Conservation (phyloP, 2,797 vertebrate genomes). For the Phalloptychus januarius region DNA sequence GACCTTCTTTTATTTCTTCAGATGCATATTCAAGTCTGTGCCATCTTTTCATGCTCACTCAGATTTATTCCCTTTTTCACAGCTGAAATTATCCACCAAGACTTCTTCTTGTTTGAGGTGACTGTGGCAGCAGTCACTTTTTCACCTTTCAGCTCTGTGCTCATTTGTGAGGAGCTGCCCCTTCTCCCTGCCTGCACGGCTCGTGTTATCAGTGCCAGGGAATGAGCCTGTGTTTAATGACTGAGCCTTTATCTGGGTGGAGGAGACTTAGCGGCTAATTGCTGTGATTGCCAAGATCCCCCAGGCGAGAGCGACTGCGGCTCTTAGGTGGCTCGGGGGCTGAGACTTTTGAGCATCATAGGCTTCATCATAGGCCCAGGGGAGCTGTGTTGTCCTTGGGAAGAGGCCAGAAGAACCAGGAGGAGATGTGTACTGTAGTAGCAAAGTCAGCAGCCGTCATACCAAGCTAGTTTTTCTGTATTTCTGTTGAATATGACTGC, state of each 20-base stretch:
- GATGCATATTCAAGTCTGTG: conserved; percentile 30
- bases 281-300: conserved; percentile 82
- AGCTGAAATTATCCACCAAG: conserved; percentile 11
- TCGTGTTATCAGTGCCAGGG: conserved; percentile 79
- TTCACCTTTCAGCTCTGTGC: conserved; percentile 67
- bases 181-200: conserved; percentile 64
- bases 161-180: conserved; percentile 64
- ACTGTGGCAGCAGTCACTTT: conserved; percentile 44
- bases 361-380: conserved; percentile 62
- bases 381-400: conserved; percentile 79
- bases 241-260: conserved; percentile 84
- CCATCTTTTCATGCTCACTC: background rate
- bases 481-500: background rate
- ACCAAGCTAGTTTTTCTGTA: conserved; percentile 1
- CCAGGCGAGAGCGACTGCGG: conserved; percentile 69
- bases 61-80: conserved; percentile 3
- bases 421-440: conserved; percentile 28
- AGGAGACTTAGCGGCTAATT: conserved; percentile 86
- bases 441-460: conserved; percentile 50
- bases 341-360: conserved; percentile 64
- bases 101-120: conserved; percentile 39
- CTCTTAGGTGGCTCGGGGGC: conserved; percentile 72
- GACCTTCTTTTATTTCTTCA: conserved; percentile 41
- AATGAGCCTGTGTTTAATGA: conserved; percentile 85
- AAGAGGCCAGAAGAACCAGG: conserved; percentile 67